Base-by-base conservation (phyloP, 2,797 vertebrate genomes). In the Sebastes vulpes region DNA sequence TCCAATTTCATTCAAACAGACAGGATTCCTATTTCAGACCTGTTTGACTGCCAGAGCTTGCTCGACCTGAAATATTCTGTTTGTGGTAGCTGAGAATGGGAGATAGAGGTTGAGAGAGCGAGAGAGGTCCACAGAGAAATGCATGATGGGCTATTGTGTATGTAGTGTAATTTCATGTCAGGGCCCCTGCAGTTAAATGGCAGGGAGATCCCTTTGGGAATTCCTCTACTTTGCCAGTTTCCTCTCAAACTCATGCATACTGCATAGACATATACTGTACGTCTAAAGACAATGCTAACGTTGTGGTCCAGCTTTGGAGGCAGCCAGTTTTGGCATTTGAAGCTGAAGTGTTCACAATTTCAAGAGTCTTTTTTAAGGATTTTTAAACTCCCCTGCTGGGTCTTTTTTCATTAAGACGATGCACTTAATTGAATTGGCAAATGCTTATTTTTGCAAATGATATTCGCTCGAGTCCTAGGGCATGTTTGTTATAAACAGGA, bases 401-500 rank as follows among this genome's bases (percentile, higher is more conserved):
- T 65, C 59, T 77, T 79, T 80, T 69, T 88, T 66, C 70, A 89
- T 89, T 80, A 92, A 80, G 79, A 82, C 48, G 73, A 84, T 83
- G 72, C 85, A 87, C 83, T 84, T 89, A 86, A 90, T 92, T 94
- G 80, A 91, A 90, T 89, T 90, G 86, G 89, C 87, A 89, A 91
- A 88, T 83, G 86, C 84, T 89, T 91, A 88, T 90, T 88, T 92
- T 91, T 89, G 83, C 86, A 91, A 92, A 91, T 85, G 75, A 91
- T 89, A 79, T 87, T 87, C 63, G 2, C 83, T 84, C n/a, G 5
- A 75, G 79, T 92, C 90, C 88, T 87, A 28, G 20, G 87, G 90
- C 91, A 65, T 92, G 75, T 91, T 93, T 90, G 86, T 88, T 89
- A 75, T 87, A 91, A 93, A 89, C 84, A 60, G 77, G 66, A 84